Evolutionary conservation across 2,888 invertebrate genomes (phyloP).

Genomic region (Panzeria rudis): DNA sequence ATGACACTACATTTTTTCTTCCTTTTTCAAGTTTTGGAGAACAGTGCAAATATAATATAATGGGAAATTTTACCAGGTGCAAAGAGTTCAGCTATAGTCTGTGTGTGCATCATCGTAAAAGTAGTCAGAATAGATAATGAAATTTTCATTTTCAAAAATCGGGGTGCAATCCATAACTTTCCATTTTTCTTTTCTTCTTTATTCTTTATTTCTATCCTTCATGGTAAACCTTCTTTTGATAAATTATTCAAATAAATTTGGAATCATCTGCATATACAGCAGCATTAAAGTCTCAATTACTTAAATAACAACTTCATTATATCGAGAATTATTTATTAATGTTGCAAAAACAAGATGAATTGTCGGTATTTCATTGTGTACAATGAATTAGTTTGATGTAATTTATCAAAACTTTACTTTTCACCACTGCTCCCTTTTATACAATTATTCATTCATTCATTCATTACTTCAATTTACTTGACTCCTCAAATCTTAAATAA

Average conservation of each 20-base stretch:
- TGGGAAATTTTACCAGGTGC: too few species aligned
- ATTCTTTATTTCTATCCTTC: background rate
- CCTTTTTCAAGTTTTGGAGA: too few species aligned
- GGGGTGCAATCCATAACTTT: too few species aligned
- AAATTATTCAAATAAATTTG: background rate
- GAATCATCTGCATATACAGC: background rate
- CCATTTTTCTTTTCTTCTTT: background rate
- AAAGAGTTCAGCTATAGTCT: too few species aligned
- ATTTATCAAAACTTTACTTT: constrained; percentile 42
- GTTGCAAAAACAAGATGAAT: constrained; percentile 35
- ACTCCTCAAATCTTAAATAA: constrained; percentile 56
- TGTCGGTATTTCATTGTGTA: constrained; percentile 14
- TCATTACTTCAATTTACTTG: constrained; percentile 13
- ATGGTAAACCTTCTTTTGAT: background rate
- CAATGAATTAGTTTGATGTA: constrained; percentile 15
- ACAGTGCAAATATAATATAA: too few species aligned
- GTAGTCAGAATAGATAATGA: too few species aligned
- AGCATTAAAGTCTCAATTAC: constrained; percentile 8
- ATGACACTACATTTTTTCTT: too few species aligned
- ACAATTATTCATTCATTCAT: background rate
- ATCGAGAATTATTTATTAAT: constrained; percentile 41
- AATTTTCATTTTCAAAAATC: too few species aligned
- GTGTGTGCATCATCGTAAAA: too few species aligned
- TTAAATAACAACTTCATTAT: constrained; percentile 24
- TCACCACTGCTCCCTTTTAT: background rate